Evolutionary conservation across 2,797 vertebrate genomes (phyloP).

Genomic region (Scolopax bukidnonensis): DNA sequence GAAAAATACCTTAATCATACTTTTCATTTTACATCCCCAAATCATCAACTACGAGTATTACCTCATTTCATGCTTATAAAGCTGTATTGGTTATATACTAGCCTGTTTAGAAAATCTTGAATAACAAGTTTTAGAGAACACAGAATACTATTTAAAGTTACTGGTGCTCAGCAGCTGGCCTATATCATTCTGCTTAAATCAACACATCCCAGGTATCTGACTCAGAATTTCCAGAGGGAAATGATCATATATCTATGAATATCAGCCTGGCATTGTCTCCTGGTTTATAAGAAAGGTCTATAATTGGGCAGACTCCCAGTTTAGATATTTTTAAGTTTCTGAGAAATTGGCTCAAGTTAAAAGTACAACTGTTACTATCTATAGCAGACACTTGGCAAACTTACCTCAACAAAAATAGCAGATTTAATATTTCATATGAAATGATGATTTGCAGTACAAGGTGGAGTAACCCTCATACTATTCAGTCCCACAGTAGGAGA

Average conservation of each 20-base stretch:
- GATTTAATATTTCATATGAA: conserved; percentile 1
- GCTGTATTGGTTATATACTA: neutral
- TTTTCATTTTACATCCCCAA: neutral
- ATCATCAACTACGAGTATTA: neutral
- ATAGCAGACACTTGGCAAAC: conserved; percentile 6
- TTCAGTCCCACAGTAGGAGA: neutral
- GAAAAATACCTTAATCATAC: neutral
- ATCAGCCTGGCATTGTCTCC: conserved; percentile 4
- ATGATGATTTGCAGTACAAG: neutral
- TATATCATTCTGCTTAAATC: conserved; percentile 5
- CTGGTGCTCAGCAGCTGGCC: neutral
- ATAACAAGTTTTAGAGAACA: neutral
- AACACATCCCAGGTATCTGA: neutral
- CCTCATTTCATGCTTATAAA: neutral
- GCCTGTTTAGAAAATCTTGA: neutral
- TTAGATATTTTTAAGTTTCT: conserved; percentile 31
- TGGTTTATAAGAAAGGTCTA: neutral
- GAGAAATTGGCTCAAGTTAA: conserved; percentile 3
- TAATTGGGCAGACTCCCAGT: conserved; percentile 16
- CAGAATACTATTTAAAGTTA: neutral
- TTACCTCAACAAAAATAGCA: conserved; percentile 16
- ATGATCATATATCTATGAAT: neutral
- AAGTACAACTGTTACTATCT: conserved; percentile 8
- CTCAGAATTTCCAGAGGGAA: conserved; percentile 33
- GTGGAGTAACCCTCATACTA: neutral